Base-by-base conservation (phyloP, 1,140 invertebrate genomes). In the Oedothorax gibbosus region DNA sequence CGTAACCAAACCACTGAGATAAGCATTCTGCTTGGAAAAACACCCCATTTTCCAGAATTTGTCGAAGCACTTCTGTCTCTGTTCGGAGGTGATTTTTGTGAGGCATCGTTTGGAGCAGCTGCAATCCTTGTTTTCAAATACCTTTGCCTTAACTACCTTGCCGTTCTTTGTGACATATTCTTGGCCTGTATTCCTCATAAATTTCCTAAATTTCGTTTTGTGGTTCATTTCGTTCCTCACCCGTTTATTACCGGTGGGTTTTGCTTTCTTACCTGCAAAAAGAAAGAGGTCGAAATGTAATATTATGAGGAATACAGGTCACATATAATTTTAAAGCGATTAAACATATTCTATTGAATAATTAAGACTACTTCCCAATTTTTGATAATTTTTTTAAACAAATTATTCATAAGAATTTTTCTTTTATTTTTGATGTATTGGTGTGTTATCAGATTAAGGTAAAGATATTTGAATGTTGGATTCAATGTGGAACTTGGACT, bases 201-300 rank as follows among this genome's bases (percentile, higher is more conserved):
- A 73, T 21, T 84, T 84, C 35, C 81, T 75, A 66, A 84, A 68
- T 84, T 84, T 84, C 49, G 81, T 84, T 84, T 84, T 84, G 72
- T 84, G 81, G 72, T 84, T 84, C 81, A 84, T 84, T 84, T 84
- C 81, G 76, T 84, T 84, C 60, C 81, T 84, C 72, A 84, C 81
- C 65, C 81, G 81, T 84, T 84, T 84, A 75, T 84, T 84, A 84
- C 81, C 81, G 57, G 60, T 11, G 35, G 81, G 7, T 84, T 84
- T 84, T 53, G 18, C 71, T 76, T 84, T 84, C 66, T 84, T 84
- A 84, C 81, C 81, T 84, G 81, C 49, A 82, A 77, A 77, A 79
- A 82, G 35, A 84, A 84, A 75, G 68, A 84, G 62, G 81, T 57
- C 71, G n/a, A n/a, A 81, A 71, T 18, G 35, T 81, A 71, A 81